Conservation (phyloP, 2,797 vertebrate species). For the Sebastes steindachneri region DNA sequence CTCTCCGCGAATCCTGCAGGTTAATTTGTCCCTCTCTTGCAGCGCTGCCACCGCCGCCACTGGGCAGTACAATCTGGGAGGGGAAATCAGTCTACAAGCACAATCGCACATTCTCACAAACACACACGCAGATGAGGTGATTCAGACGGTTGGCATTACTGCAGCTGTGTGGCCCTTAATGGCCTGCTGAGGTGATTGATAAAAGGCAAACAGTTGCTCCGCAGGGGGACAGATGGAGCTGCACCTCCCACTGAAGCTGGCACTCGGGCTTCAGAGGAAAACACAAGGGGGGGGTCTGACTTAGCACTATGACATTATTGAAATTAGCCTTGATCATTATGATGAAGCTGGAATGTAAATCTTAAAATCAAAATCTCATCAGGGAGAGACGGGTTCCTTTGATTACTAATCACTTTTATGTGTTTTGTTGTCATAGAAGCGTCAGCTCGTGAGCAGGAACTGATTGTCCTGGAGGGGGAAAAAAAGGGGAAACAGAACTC, state of each 20-base stretch:
- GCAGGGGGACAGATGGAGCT: conserved; percentile 70
- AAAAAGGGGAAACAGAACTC: background rate
- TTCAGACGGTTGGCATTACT: conserved; percentile 66
- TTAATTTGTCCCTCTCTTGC: conserved; percentile 61
- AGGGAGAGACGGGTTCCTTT: conserved; percentile 31
- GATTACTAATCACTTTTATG: conserved; percentile 47
- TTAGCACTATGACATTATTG: conserved; percentile 41
- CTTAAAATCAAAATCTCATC: conserved; percentile 50
- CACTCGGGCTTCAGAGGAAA: conserved; percentile 48
- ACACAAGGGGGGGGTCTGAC: conserved; percentile 24
- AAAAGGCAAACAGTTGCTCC: conserved; percentile 74
- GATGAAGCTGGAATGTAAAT: conserved; percentile 46
- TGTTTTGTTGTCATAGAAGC: conserved; percentile 38
- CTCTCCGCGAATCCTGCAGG: conserved; percentile 63
- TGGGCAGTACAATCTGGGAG: conserved; percentile 38
- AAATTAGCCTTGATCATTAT: conserved; percentile 53
- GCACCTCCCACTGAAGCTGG: conserved; percentile 61
- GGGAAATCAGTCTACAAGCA: conserved; percentile 38
- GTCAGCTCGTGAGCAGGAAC: conserved; percentile 13
- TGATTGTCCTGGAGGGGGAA: conserved; percentile 12
- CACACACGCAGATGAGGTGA: conserved; percentile 63
- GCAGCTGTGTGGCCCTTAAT: conserved; percentile 73
- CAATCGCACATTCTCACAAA: conserved; percentile 43
- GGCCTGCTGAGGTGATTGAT: conserved; percentile 78
- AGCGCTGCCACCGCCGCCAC: background rate